Evolutionary conservation across 2,113 vertebrate species (phyloP).

Genomic region (Leptocoma aspasia): DNA sequence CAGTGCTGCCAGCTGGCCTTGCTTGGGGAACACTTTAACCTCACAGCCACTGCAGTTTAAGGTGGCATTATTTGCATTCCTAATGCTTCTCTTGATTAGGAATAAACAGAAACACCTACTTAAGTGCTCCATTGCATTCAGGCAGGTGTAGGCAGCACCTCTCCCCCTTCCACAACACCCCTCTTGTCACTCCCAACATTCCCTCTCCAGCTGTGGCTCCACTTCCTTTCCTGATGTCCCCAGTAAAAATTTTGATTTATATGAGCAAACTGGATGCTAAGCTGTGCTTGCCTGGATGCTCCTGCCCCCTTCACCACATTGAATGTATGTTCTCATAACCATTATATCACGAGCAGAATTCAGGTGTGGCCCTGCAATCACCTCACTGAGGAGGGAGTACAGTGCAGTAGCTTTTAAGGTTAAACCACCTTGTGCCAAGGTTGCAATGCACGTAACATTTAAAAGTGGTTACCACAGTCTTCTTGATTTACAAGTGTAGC

Average conservation of each 20-base stretch:
- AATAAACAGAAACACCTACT: neutral
- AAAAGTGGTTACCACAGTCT: neutral
- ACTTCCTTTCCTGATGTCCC: no score
- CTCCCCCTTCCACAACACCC: neutral
- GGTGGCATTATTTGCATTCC: neutral
- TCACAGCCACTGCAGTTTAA: neutral
- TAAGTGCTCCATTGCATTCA: neutral
- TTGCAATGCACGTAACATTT: neutral
- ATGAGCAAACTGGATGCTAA: neutral
- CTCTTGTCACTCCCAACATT: neutral
- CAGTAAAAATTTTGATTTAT: neutral
- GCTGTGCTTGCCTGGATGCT: neutral
- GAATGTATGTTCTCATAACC: no score
- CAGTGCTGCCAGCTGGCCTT: neutral
- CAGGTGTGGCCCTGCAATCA: neutral
- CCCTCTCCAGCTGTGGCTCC: neutral
- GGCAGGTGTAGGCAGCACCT: neutral
- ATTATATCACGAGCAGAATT: neutral
- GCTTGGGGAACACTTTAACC: neutral
- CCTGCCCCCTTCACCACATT: accelerated
- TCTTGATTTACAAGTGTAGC: neutral
- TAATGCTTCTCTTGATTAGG: neutral
- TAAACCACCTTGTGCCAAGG: neutral
- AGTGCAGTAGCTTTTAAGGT: neutral
- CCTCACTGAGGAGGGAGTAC: accelerated